A percentile compares a stretch with the other conserved stretches of the same genome.
Conservation (phyloP, 1,140 invertebrate species). For the Zaprionus nigranus region DNA sequence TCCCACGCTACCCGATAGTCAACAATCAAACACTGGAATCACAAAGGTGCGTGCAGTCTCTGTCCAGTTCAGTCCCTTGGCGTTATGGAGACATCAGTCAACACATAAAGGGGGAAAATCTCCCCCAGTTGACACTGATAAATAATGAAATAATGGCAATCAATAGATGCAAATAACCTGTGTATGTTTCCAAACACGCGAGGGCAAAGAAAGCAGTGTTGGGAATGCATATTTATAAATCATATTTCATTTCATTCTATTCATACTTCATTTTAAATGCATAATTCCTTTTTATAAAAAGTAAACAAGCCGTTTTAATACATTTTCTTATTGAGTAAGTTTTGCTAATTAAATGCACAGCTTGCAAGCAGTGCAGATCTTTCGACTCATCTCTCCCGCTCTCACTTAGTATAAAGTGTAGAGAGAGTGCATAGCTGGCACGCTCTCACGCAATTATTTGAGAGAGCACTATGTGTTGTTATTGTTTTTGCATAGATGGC, state of each 20-base stretch:
- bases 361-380: background rate
- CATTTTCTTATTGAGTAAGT: background rate
- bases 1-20: constrained; percentile 62
- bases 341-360: background rate
- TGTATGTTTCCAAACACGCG: background rate
- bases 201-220: background rate
- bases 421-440: background rate
- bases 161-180: constrained; percentile 20
- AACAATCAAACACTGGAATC: constrained; percentile 20
- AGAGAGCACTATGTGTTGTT: background rate
- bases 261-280: background rate
- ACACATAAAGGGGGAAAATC: constrained; percentile 5
- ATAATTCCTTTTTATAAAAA: background rate
- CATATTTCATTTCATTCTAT: no score
- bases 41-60: constrained; percentile 39
- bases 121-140: constrained; percentile 38
- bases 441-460: background rate
- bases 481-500: background rate
- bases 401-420: background rate
- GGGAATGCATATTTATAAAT: background rate
- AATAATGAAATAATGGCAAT: constrained; percentile 38
- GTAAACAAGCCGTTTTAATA: background rate
- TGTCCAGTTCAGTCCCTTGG: no score
- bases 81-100: constrained; percentile 64
- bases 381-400: background rate